Conservation (phyloP, 2,113 vertebrate species). For the Chauna torquata region DNA sequence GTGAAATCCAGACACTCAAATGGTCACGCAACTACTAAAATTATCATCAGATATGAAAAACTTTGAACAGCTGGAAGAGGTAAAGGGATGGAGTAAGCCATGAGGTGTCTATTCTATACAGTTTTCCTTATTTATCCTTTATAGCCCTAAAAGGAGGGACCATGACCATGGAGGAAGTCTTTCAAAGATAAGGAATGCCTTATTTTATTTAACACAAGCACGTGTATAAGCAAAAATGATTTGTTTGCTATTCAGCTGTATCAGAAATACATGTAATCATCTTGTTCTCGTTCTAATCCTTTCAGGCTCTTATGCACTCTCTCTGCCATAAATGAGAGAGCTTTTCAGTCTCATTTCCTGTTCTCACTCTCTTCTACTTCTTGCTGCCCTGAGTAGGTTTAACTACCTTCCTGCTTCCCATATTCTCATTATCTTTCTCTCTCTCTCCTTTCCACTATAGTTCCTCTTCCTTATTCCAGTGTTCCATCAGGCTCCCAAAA, state of each 20-base stretch:
- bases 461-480: neutral
- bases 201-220: neutral
- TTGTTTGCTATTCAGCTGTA: neutral
- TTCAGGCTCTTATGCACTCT: neutral
- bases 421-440: neutral
- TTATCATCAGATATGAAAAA: neutral
- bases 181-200: neutral
- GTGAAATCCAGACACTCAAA: neutral
- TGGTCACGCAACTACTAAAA: neutral
- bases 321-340: neutral
- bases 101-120: neutral
- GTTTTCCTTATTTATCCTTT: neutral
- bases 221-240: neutral
- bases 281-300: neutral
- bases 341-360: constrained; percentile 11
- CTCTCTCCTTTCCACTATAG: neutral
- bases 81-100: neutral
- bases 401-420: neutral
- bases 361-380: constrained; percentile 18
- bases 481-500: neutral
- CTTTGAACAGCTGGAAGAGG: neutral
- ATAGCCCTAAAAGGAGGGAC: neutral
- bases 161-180: neutral
- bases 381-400: neutral
- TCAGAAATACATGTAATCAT: neutral